Conservation (phyloP, 2,797 vertebrate genomes). For the Myioborus miniatus region DNA sequence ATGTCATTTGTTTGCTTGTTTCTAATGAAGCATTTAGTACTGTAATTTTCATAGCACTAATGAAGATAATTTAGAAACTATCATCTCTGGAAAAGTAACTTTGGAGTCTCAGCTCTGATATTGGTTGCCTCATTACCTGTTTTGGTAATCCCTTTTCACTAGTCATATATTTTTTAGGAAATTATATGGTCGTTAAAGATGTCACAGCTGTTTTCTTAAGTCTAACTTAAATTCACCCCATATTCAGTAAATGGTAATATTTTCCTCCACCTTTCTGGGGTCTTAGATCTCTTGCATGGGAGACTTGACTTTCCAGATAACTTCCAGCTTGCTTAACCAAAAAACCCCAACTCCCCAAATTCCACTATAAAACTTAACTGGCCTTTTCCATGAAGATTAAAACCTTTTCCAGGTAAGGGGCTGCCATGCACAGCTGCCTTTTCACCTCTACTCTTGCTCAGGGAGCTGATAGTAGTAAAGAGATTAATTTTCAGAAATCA, state of each 20-base stretch:
- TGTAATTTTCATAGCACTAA: neutral
- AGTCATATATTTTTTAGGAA: neutral
- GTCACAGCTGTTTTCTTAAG: neutral
- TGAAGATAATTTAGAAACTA: neutral
- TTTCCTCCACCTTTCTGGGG: neutral
- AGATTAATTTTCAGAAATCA: neutral
- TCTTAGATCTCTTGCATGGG: neutral
- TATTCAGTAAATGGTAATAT: neutral
- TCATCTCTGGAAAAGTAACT: neutral
- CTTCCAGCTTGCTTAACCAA: neutral
- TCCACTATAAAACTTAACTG: neutral
- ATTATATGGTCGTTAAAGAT: neutral
- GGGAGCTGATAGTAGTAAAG: neutral
- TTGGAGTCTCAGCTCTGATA: rapidly evolving
- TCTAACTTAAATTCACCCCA: neutral
- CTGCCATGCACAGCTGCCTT: neutral
- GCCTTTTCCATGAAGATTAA: neutral
- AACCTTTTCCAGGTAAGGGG: neutral
- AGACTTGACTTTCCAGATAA: neutral
- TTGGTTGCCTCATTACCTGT: no score
- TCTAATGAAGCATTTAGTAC: neutral
- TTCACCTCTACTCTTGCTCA: neutral
- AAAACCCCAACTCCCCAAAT: neutral
- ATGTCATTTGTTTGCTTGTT: neutral
- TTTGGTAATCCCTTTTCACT: neutral